Percentiles rank a stretch among this genome's conserved stretches.
Evolutionary conservation across 2,888 invertebrate genomes (phyloP).

Genomic region (Fragum whitleyi): DNA sequence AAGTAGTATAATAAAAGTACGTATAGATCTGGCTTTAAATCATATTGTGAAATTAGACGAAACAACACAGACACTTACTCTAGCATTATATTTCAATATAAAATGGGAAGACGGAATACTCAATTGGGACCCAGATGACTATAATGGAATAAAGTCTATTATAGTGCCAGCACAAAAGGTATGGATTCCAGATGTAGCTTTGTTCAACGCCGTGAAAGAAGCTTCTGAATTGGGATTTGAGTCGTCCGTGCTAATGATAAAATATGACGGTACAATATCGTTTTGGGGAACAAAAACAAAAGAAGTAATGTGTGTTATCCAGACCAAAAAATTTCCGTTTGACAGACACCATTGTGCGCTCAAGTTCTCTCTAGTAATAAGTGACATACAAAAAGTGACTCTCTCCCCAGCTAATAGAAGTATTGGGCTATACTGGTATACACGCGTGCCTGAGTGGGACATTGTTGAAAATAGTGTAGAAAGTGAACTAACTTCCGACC

Average conservation of each 20-base stretch:
- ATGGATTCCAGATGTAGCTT: slow-evolving; percentile 28
- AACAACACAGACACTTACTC: neutral
- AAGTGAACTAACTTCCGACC: neutral
- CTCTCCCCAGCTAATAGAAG: neutral
- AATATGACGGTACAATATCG: neutral
- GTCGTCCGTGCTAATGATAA: neutral
- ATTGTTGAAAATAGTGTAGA: slow-evolving; percentile 8
- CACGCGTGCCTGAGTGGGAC: neutral
- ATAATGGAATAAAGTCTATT: slow-evolving; percentile 25
- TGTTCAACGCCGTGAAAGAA: slow-evolving; percentile 7
- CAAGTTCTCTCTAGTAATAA: neutral
- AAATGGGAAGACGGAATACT: slow-evolving; percentile 31
- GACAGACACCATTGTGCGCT: slow-evolving; percentile 3
- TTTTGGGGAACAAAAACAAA: neutral
- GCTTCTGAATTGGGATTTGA: neutral
- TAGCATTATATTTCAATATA: neutral
- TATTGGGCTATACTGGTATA: neutral
- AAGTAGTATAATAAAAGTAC: neutral
- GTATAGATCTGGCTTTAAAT: neutral
- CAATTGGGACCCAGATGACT: slow-evolving; percentile 24
- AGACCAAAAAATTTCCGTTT: slow-evolving; percentile 20
- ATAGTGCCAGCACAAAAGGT: slow-evolving; percentile 19
- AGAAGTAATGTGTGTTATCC: slow-evolving; percentile 10
- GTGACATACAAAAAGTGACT: neutral
- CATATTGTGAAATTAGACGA: neutral